A percentile compares a stretch with the other conserved stretches of the same genome.
Conservation (phyloP, 2,797 vertebrate genomes). For the Thripadectes ignobilis region DNA sequence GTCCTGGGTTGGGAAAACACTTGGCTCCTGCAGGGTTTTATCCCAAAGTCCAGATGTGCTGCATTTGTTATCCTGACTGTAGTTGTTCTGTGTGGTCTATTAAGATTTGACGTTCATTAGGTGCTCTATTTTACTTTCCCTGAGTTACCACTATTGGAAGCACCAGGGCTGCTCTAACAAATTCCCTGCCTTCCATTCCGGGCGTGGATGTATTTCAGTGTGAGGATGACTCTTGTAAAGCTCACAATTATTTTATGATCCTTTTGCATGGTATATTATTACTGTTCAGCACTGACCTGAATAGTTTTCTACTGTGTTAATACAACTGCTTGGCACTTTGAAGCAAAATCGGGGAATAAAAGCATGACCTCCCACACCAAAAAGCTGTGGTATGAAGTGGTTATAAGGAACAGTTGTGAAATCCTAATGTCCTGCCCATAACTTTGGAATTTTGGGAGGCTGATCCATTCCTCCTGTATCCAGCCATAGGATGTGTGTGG, state of each 20-base stretch:
- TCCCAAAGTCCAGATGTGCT: not conserved
- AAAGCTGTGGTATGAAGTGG: not conserved
- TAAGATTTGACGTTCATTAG: not conserved
- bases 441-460: not conserved
- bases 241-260: not conserved
- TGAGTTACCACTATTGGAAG: not conserved
- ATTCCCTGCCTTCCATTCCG: not conserved
- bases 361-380: not conserved
- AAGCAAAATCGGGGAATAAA: not conserved
- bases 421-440: not conserved
- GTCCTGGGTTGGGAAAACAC: not conserved
- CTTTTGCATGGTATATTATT: not conserved
- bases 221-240: not conserved
- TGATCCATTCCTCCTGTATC: not conserved
- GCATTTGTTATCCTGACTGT: fast-evolving
- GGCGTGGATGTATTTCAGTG: not conserved
- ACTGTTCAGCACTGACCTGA: not conserved
- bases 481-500: not conserved
- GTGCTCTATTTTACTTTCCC: not conserved
- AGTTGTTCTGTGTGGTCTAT: not conserved
- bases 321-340: not conserved
- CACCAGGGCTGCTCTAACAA: not conserved
- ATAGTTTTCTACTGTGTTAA: not conserved
- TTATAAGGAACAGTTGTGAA: not conserved
- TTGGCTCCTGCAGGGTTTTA: not conserved